Base-by-base conservation (phyloP, 2,113 vertebrate species). In the Silurus meridionalis region DNA sequence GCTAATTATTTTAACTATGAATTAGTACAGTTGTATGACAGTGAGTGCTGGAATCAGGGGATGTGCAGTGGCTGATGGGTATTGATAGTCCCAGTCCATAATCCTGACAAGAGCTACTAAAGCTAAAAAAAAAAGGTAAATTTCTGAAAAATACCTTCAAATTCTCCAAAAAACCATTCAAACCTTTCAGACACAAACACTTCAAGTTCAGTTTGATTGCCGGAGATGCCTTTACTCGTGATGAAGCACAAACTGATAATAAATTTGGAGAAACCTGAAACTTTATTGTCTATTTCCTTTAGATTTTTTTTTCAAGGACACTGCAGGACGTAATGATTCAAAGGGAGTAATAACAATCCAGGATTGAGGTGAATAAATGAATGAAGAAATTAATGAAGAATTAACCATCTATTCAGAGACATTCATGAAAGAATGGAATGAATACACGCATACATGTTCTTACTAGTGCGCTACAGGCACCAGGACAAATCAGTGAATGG, bases 341-440 rank as follows among this genome's bases (percentile, higher is more conserved):
- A 55, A 52, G 37, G 28, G n/a, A 67, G 17, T 5, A n/a, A 69
- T 57, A 63, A 86, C 67, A 74, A 86, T 72, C 23, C 1, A 61
- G 85, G 48, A 8, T 55, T 11, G 25, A 48, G 52, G n/a, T 67
- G 48, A 66, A 85, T 37, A n/a, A 75, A 28, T 37, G 37, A 37
- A 37, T 37, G 37, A 37, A 37, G 37, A 37, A 37, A 37, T 37
- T 37, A 37, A 37, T 82, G 25, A 83, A 25, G 9, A 53, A 66
- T 15, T 28, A 81, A 52, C 21, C 74, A 63, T 67, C 77, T 85
- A 66, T 77, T 77, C 10, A 52, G 37, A 61, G 46, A 55, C 53
- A 48, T 28, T 80, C 71, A 83, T 55, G 63, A 63, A 48, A 75
- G 25, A 79, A 69, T 61, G 61, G 55, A 80, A 72, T 46, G 23